phyloP scores from a whole-genome alignment of 1,140 invertebrate species.

The Zophobas morio region DNA sequence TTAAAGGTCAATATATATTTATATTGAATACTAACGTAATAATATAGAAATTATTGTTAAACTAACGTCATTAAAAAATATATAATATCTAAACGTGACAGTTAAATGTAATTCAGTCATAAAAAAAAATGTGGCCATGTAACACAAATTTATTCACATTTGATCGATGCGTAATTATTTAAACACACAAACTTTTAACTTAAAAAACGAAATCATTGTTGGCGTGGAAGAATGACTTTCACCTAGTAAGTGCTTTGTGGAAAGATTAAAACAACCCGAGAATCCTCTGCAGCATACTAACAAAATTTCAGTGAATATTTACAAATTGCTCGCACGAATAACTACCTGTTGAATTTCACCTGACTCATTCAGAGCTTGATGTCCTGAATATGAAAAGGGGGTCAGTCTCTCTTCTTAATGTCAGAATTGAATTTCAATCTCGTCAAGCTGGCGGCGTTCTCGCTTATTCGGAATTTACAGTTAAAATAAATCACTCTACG shows the following conservation, averaged over 20 bases:
- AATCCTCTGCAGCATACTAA: not conserved
- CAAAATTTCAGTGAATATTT: constrained; percentile 17
- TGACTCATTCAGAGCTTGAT: not conserved
- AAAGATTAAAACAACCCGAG: not conserved
- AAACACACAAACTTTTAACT: too few relatives aligned
- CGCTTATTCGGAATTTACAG: constrained; percentile 10
- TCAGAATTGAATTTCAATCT: constrained; percentile 20
- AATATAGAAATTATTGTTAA: too few relatives aligned
- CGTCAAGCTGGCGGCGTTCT: not conserved
- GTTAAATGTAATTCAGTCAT: too few relatives aligned
- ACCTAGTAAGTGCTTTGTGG: not conserved
- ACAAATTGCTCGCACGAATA: constrained; percentile 35
- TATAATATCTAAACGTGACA: too few relatives aligned
- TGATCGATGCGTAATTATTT: too few relatives aligned
- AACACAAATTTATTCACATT: too few relatives aligned
- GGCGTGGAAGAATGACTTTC: not conserved
- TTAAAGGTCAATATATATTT: too few relatives aligned
- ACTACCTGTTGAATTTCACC: constrained; percentile 42
- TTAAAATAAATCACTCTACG: not conserved
- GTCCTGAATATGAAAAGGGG: constrained; percentile 30
- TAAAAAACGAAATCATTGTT: not conserved
- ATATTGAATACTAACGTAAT: too few relatives aligned
- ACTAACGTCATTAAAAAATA: too few relatives aligned
- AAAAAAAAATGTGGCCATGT: too few relatives aligned
- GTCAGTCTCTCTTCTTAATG: constrained; percentile 21